Conservation (phyloP, 1,140 invertebrate species). For the Oedothorax gibbosus region DNA sequence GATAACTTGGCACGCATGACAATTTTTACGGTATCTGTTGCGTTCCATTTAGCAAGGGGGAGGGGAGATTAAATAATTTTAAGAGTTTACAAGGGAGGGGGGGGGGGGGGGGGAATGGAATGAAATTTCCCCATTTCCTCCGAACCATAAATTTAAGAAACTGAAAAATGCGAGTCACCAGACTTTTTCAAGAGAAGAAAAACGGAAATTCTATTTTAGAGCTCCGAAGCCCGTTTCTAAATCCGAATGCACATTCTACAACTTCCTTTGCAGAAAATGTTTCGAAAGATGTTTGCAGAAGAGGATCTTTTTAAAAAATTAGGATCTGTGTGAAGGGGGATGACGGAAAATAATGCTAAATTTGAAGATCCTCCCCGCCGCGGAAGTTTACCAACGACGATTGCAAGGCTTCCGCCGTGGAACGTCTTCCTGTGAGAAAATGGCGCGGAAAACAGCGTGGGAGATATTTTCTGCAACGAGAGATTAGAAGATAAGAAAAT, state of each 20-base stretch:
- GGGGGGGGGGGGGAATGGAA: too few species aligned
- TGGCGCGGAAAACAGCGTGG: neutral
- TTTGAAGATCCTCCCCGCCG: conserved; percentile 26
- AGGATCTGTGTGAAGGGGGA: neutral
- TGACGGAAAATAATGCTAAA: conserved; percentile 13
- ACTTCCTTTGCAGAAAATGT: conserved; percentile 32
- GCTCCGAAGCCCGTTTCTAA: conserved; percentile 39
- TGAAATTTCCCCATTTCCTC: too few species aligned
- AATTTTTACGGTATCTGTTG: too few species aligned
- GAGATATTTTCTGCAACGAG: too few species aligned
- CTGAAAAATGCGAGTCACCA: too few species aligned
- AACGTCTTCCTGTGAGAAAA: conserved; percentile 14
- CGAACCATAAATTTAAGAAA: too few species aligned
- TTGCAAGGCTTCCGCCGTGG: conserved; percentile 4
- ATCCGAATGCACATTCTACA: conserved; percentile 49
- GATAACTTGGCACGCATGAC: too few species aligned
- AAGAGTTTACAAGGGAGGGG: too few species aligned
- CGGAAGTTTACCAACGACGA: conserved; percentile 27
- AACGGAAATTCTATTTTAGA: conserved; percentile 55
- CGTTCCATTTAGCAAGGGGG: too few species aligned
- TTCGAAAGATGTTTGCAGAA: neutral
- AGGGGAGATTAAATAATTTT: too few species aligned
- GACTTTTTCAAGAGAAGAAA: neutral
- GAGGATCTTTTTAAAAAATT: neutral
- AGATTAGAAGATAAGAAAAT: too few species aligned